phyloP scores from a whole-genome alignment of 2,797 vertebrate species.

The Triplophysa yarkandensis region DNA sequence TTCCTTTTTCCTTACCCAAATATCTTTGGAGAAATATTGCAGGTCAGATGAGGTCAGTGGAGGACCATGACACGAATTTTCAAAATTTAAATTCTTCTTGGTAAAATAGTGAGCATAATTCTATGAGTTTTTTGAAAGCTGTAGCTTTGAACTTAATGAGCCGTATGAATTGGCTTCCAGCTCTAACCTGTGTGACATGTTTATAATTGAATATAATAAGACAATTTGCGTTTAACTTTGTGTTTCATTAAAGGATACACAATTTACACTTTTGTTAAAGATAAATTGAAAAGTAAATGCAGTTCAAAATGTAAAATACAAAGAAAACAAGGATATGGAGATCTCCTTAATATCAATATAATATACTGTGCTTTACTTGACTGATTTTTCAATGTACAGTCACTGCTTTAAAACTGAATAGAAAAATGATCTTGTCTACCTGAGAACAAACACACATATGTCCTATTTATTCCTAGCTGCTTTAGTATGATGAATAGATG shows the following conservation, averaged over 20 bases:
- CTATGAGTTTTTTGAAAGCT: neutral
- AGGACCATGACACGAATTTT: conserved; percentile 6
- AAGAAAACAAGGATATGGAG: too few species aligned
- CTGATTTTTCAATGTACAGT: too few species aligned
- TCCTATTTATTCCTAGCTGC: neutral
- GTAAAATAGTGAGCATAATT: neutral
- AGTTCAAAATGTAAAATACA: too few species aligned
- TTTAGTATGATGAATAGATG: neutral
- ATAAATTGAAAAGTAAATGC: too few species aligned
- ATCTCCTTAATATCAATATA: too few species aligned
- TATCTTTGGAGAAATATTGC: conserved; percentile 6
- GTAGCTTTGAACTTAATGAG: neutral
- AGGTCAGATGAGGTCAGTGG: neutral
- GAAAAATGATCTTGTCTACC: neutral
- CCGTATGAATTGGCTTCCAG: neutral
- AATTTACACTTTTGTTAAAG: too few species aligned
- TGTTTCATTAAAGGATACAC: too few species aligned
- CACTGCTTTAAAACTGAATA: neutral
- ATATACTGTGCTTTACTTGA: too few species aligned
- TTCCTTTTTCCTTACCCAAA: neutral
- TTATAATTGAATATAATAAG: too few species aligned
- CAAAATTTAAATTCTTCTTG: neutral
- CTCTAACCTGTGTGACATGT: neutral
- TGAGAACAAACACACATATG: neutral
- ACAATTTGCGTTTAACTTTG: too few species aligned